Evolutionary conservation across 2,113 vertebrate genomes (phyloP), one percentile per base, ranked within the genome.

Genomic region (Castor canadensis): DNA sequence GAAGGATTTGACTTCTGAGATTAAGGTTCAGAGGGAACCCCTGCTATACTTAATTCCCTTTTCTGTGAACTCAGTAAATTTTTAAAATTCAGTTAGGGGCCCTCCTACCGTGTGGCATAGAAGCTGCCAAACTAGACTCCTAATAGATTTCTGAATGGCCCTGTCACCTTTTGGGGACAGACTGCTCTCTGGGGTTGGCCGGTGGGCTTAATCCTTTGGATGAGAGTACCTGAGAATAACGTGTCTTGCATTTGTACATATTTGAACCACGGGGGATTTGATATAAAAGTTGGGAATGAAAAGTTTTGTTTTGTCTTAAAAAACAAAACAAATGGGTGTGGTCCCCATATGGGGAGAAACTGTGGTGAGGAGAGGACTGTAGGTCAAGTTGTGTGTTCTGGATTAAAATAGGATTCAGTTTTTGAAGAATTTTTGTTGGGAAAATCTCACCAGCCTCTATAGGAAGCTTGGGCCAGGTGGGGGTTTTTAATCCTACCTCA

Each of bases 61-160:
- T 98, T 98, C 97, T 98, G 80, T 96, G 96, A 97, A 97, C 98
- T 98, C 98, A 98, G 98, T 98, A 97, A 98, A 98, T 97, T 98
- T 95, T 98, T 98, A 97, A 98, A 69, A 98, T 98, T 98, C 97
- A 96, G 92, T 96, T 90, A 98, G 97, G 97, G 97, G 98, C 97
- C 98, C 98, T 97, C 97, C 98, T 89, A 97, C 91, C 93, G 96
- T 89, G 98, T 98, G 96, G 98, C 96, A 95, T 89, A 94, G 87
- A 95, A 98, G 96, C 97, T 87, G 89, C 95, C 96, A 97, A 96
- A 96, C 96, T 97, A 95, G 94, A 67, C 43, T 94, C 66, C 13
- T 75, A 93, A 75, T 28, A 11, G 82, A 28, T 54, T 81, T 97
- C 90, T 95, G 87, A 94, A 83, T 91, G 96, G 84, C 92, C 94